Evolutionary conservation across 1,140 invertebrate genomes (phyloP), one percentile per base, ranked within the genome.

Genomic region (Reticulitermes speratus): DNA sequence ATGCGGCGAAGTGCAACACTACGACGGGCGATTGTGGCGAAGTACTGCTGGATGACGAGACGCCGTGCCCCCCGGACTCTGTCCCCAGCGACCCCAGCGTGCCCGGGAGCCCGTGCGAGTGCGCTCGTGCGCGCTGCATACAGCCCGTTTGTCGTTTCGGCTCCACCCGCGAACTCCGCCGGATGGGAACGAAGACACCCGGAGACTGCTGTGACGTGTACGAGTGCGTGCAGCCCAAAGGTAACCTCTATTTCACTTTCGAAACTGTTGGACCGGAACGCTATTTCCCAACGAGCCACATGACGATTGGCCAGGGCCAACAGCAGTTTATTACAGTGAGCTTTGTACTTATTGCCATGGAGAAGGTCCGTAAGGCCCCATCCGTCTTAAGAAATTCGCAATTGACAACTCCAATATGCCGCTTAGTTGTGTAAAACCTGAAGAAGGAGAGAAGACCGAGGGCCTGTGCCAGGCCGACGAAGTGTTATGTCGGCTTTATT

Each of bases 191-290:
- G 12, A 84, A 85, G 0, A 83, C 84, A 16, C 89, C 89, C 7
- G 88, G 88, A 12, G 87, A 88, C 84, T 89, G 89, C 84, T 89
- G 89, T 83, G 89, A 89, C 84, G 87, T 88, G 7, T 88, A 87
- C 38, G 87, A 88, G 23, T 89, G 89, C 83, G 86, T 86, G 16
- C 44, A 45, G 12, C 86, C 87, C 23, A 84, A n/a, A 84, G 88
- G 88, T 88, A 85, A 87, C 52, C 0, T 48, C 0, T 48, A 55
- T 59, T 21, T 2, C 21, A 45, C 21, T 30, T 38, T 82, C 32
- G 7, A 48, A 48, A 48, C 14, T 48, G 45, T 48, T 48, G 45
- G 45, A 48, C 9, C 14, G 45, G 45, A 48, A 48, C 14, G 45
- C 3, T 16, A 48, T 48, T 12, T 16, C 45, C 9, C 14, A 48